Percentiles rank a stretch among this genome's conserved stretches.
phyloP scores from a whole-genome alignment of 2,888 invertebrate species.

The Chymomyza amoena region DNA sequence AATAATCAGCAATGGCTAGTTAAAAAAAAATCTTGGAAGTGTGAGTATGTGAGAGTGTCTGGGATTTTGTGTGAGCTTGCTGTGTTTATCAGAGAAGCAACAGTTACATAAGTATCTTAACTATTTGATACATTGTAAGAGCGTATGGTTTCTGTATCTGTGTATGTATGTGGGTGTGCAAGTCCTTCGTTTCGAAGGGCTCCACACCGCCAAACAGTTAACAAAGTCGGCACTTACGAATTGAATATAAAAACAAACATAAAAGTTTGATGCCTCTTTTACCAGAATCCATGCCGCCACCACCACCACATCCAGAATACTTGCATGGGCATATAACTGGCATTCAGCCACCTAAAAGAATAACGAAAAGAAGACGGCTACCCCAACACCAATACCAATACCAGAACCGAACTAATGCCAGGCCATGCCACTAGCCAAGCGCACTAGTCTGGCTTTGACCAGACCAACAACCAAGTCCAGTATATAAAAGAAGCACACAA shows the following conservation, averaged over 20 bases:
- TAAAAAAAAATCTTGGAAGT: conserved; percentile 20
- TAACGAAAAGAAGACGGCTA: conserved; percentile 35
- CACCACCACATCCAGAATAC: conserved; percentile 7
- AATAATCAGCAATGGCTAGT: conserved; percentile 51
- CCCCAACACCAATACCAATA: conserved; percentile 27
- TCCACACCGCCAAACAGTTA: conserved; percentile 17
- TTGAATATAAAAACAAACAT: conserved; percentile 74
- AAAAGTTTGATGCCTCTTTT: conserved; percentile 65
- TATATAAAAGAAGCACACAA: conserved; percentile 43
- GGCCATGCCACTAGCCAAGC: conserved; percentile 33
- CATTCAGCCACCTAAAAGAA: conserved; percentile 50
- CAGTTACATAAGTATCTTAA: conserved; percentile 33
- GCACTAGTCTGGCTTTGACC: conserved; percentile 68
- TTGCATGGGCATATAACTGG: conserved; percentile 30
- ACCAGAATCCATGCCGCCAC: conserved; percentile 10
- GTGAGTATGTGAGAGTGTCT: no score
- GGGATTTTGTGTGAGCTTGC: neutral
- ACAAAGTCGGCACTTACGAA: conserved; percentile 55
- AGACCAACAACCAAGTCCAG: conserved; percentile 49
- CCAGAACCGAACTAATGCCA: conserved; percentile 36
- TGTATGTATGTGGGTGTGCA: conserved; percentile 1
- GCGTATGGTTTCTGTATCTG: neutral
- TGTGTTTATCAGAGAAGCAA: conserved; percentile 37
- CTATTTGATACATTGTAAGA: neutral
- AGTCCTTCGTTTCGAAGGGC: neutral